Evolutionary conservation across 2,113 vertebrate genomes (phyloP), one percentile per base, ranked within the genome.

Genomic region (Macquaria ambigua): DNA sequence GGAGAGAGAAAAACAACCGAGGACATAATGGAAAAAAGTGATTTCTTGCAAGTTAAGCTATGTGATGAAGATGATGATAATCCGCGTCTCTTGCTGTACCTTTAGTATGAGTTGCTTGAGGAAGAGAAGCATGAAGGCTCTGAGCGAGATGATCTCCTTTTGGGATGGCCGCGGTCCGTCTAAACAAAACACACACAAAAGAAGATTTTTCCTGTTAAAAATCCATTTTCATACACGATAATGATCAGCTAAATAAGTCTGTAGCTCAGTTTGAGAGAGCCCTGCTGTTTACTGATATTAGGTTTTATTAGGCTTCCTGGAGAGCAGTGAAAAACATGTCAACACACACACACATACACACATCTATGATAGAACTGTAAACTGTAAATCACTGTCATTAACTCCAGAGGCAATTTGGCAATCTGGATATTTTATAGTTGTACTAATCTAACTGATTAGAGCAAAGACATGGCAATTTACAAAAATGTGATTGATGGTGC

Each of bases 61-160:
- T 50, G 58, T 1, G 39, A 62, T 67, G n/a, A 81, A 87, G 75
- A 79, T 69, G 53, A 82, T 12, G 4, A 25, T 41, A 77, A 89
- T 78, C 61, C 0, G 15, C 71, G 79, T 58, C 56, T 74, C 50
- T 76, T 3, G 5, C 50, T 31, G 76, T 91, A 99, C 98, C 98
- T 99, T 99, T 52, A 99, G 90, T 89, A 99, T 99, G 72, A 99
- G 98, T 77, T 99, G 98, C 93, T 99, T 99, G 91, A 99, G 96
- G 95, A 99, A 99, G 89, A 99, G 97, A 34, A 99, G 97, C 98
- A 99, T 99, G 95, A 99, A 99, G 6, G 98, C 98, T 79, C 98
- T 95, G 77, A 99, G 93, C 0, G 98, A 99, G 95, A 99, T 95
- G 87, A 99, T 98, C 96, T 99, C 98, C 93, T 99, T 99, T 90